Percentiles rank a stretch among this genome's conserved stretches.
Conservation (phyloP, 2,888 invertebrate genomes). For the Apomyelois bistriatella region DNA sequence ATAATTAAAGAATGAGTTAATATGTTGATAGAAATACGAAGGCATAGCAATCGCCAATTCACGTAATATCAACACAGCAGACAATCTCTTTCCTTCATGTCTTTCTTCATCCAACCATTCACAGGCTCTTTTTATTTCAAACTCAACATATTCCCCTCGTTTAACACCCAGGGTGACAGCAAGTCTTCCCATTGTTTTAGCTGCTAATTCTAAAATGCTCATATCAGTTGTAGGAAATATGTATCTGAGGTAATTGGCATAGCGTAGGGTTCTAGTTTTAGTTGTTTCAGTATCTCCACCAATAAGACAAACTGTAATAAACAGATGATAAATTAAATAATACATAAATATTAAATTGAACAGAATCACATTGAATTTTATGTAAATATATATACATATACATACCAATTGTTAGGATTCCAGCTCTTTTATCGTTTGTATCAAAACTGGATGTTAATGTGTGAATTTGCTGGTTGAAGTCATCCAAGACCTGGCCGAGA, state of each 20-base stretch:
- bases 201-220: conserved; percentile 95
- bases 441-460: conserved; percentile 96
- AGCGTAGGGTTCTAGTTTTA: conserved; percentile 91
- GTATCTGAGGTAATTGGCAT: conserved; percentile 94
- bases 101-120: conserved; percentile 96
- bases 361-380: not conserved
- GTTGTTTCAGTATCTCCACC: conserved; percentile 95
- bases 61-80: conserved; percentile 93
- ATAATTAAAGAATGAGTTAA: conserved; percentile 93
- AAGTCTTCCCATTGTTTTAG: conserved; percentile 95
- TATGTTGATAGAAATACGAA: conserved; percentile 97
- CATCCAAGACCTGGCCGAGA: conserved; percentile 91
- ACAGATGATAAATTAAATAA: not conserved
- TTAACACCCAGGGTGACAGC: conserved; percentile 94
- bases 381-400: conserved; percentile 1
- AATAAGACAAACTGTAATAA: conserved; percentile 90
- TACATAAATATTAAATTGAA: not conserved
- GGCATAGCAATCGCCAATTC: conserved; percentile 98
- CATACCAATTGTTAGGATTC: conserved; percentile 93
- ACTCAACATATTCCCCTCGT: conserved; percentile 96
- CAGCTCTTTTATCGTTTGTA: conserved; percentile 96
- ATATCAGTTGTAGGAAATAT: conserved; percentile 93
- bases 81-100: conserved; percentile 93
- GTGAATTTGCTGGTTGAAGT: conserved; percentile 96
- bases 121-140: conserved; percentile 95